Conservation (phyloP, 2,113 vertebrate genomes). For the Tychaedon coryphoeus region DNA sequence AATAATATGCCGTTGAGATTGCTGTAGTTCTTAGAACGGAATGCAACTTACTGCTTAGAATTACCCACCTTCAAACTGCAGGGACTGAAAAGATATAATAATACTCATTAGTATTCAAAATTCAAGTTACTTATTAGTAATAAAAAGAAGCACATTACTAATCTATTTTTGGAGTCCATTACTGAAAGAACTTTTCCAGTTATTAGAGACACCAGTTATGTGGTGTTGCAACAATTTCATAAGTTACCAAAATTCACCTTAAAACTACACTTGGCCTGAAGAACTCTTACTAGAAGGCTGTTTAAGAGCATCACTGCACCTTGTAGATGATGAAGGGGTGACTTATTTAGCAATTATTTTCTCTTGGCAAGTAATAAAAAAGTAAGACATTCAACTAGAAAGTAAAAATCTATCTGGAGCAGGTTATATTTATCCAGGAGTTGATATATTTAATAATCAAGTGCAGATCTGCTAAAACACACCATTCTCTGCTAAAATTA, state of each 20-base stretch:
- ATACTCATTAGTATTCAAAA: background rate
- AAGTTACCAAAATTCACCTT: background rate
- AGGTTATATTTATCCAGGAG: background rate
- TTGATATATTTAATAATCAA: background rate
- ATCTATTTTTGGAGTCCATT: background rate
- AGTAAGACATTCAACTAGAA: background rate
- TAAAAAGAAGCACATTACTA: background rate
- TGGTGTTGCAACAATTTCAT: background rate
- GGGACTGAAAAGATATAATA: background rate
- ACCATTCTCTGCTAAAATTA: background rate
- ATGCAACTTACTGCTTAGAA: background rate
- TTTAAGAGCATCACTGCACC: background rate
- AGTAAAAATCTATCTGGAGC: background rate
- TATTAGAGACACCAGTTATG: background rate
- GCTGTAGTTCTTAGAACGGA: background rate
- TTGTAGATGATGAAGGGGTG: background rate
- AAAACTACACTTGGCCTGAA: background rate
- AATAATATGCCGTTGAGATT: background rate
- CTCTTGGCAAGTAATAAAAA: background rate
- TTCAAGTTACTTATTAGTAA: background rate
- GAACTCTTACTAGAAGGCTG: background rate
- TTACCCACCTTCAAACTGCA: background rate
- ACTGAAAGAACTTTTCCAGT: background rate
- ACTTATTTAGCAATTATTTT: background rate
- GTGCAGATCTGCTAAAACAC: background rate